A percentile compares a stretch with the other conserved stretches of the same genome.
Conservation (phyloP, 2,888 invertebrate genomes). For the Drosophila borealis region DNA sequence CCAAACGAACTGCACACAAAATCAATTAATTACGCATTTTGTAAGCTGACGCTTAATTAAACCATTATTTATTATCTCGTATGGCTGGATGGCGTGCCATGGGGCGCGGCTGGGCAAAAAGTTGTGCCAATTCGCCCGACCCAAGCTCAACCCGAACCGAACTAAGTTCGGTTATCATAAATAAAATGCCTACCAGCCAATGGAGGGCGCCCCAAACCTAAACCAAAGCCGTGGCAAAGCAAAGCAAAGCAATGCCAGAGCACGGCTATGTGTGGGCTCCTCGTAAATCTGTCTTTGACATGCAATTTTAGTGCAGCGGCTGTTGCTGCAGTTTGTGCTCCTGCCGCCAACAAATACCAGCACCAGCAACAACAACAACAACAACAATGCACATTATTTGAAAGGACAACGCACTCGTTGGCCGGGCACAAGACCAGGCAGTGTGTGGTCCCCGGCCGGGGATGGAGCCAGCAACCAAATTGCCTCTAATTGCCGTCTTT, state of each 20-base stretch:
- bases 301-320: slow-evolving; percentile 76
- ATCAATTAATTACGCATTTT: slow-evolving; percentile 74
- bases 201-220: not conserved
- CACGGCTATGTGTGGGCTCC: slow-evolving; percentile 33
- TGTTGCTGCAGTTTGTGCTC: slow-evolving; percentile 63
- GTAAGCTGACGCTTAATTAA: slow-evolving; percentile 74
- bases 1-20: slow-evolving; percentile 47
- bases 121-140: slow-evolving; percentile 40
- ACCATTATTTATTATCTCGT: slow-evolving; percentile 77
- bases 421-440: slow-evolving; percentile 23
- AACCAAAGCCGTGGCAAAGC: slow-evolving; percentile 5
- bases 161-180: slow-evolving; percentile 39
- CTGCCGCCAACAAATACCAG: slow-evolving; percentile 17
- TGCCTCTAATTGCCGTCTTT: slow-evolving; percentile 76
- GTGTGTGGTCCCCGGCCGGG: slow-evolving; percentile 20
- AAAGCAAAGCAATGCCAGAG: slow-evolving; percentile 21
- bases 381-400: slow-evolving; percentile 56
- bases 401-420: slow-evolving; percentile 73
- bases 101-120: slow-evolving; percentile 48
- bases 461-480: slow-evolving; percentile 56
- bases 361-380: slow-evolving; percentile 22
- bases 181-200: slow-evolving; percentile 38
- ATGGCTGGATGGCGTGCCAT: slow-evolving; percentile 53
- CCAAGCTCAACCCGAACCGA: slow-evolving; percentile 3
- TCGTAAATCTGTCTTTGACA: slow-evolving; percentile 81